Evolutionary conservation across 1,140 invertebrate genomes (phyloP).

Genomic region (Trichonephila clavata): DNA sequence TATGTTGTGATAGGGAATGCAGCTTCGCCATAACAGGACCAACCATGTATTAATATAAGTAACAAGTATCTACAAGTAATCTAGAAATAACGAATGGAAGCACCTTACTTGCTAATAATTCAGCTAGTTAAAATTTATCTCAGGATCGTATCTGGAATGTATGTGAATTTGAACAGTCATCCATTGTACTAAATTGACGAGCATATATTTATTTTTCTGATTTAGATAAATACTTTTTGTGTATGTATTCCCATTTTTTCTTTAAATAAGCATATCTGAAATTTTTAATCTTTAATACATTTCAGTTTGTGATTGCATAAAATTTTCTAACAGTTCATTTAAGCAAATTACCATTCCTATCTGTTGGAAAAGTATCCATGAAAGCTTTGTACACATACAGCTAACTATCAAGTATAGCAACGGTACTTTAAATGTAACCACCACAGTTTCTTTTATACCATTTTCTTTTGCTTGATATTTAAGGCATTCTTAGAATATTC

Average conservation of each 20-base stretch:
- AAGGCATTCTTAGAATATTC: no score
- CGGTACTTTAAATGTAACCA: neutral
- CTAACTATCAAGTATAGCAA: slow-evolving; percentile 6
- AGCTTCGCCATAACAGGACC: slow-evolving; percentile 46
- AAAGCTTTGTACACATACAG: neutral
- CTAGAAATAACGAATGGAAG: slow-evolving; percentile 17
- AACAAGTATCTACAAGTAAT: slow-evolving; percentile 60
- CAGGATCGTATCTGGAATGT: slow-evolving; percentile 13
- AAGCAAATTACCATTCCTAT: neutral
- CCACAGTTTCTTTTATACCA: neutral
- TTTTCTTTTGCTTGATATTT: neutral
- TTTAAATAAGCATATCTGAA: no score
- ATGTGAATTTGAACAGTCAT: neutral
- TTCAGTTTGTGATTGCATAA: no score
- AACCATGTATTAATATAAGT: slow-evolving; percentile 63
- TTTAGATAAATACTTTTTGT: no score
- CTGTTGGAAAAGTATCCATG: neutral
- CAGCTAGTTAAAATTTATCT: slow-evolving; percentile 41
- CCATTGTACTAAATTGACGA: neutral
- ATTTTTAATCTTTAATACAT: no score
- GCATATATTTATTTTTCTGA: no score
- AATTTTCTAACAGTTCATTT: slow-evolving; percentile 14
- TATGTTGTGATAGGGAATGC: slow-evolving; percentile 20
- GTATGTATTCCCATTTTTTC: no score
- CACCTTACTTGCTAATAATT: slow-evolving; percentile 56